Conservation (phyloP, 2,113 vertebrate genomes). For the Phrynosoma blainvillii region DNA sequence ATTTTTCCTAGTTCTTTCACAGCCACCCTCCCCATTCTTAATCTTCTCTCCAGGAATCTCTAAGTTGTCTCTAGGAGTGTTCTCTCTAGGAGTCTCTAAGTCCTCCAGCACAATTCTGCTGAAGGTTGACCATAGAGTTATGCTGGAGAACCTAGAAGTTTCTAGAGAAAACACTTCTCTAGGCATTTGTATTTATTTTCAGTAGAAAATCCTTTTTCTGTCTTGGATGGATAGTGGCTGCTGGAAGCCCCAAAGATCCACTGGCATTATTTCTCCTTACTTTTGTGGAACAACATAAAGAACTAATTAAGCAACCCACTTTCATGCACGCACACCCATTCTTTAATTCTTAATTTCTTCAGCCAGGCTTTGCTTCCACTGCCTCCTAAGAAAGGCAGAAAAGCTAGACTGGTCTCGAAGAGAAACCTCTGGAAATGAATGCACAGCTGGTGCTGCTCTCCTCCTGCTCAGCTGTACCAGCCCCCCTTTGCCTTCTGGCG, state of each 20-base stretch:
- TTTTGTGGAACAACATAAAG: neutral
- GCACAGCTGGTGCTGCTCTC: slow-evolving; percentile 6
- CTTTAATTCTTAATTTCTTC: neutral
- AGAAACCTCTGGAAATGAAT: slow-evolving; percentile 43
- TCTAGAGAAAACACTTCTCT: too few relatives aligned
- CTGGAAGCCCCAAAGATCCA: neutral
- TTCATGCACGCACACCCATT: neutral
- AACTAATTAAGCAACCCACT: neutral
- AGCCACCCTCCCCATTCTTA: too few relatives aligned
- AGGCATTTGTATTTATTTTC: neutral
- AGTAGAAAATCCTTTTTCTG: neutral
- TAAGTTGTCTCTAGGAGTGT: too few relatives aligned
- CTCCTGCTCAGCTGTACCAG: neutral
- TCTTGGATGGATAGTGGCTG: neutral
- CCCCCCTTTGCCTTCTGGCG: slow-evolving; percentile 21
- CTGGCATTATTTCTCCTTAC: neutral
- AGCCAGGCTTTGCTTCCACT: neutral
- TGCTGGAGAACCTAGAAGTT: too few relatives aligned
- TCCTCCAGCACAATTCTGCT: too few relatives aligned
- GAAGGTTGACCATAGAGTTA: too few relatives aligned
- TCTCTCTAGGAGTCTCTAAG: too few relatives aligned
- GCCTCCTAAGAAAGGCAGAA: neutral
- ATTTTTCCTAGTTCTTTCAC: too few relatives aligned
- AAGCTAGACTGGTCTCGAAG: neutral
- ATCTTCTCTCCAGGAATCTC: too few relatives aligned